Percentiles rank a stretch among this genome's conserved stretches.
Conservation (phyloP, 2,113 vertebrate species). For the Poicephalus gulielmi region DNA sequence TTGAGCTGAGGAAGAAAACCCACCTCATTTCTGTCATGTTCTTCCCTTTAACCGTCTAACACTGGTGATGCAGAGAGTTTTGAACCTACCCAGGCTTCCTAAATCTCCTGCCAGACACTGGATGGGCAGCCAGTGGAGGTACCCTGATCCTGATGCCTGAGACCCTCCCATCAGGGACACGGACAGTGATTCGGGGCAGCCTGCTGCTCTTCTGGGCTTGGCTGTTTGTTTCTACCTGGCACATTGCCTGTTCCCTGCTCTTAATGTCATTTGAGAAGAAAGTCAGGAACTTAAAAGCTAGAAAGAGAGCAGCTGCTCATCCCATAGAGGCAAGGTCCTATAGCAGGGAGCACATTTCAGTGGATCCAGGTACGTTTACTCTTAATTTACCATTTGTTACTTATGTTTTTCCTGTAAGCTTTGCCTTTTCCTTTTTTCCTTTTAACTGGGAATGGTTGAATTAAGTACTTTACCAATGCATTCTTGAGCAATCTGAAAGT, state of each 20-base stretch:
- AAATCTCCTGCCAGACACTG: rapidly evolving
- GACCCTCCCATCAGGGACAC: rapidly evolving
- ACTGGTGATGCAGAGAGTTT: rapidly evolving
- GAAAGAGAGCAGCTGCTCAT: neutral
- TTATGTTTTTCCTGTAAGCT: neutral
- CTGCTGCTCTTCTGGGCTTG: rapidly evolving
- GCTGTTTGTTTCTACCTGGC: neutral
- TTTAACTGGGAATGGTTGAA: neutral
- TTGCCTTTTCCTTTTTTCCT: neutral
- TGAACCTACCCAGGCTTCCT: neutral
- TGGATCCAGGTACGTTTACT: neutral
- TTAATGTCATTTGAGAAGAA: neutral
- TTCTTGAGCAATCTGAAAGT: neutral
- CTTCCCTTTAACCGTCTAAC: neutral
- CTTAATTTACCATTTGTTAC: neutral
- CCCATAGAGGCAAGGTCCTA: neutral
- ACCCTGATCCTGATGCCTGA: neutral
- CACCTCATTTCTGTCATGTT: neutral
- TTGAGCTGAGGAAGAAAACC: neutral
- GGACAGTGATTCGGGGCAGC: neutral
- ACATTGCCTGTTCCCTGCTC: rapidly evolving
- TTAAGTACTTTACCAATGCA: neutral
- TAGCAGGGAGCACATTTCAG: neutral
- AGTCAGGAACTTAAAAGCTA: neutral
- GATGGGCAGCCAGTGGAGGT: neutral